Evolutionary conservation across 1,140 invertebrate species (phyloP).

Genomic region (Paraescarpia echinospica): DNA sequence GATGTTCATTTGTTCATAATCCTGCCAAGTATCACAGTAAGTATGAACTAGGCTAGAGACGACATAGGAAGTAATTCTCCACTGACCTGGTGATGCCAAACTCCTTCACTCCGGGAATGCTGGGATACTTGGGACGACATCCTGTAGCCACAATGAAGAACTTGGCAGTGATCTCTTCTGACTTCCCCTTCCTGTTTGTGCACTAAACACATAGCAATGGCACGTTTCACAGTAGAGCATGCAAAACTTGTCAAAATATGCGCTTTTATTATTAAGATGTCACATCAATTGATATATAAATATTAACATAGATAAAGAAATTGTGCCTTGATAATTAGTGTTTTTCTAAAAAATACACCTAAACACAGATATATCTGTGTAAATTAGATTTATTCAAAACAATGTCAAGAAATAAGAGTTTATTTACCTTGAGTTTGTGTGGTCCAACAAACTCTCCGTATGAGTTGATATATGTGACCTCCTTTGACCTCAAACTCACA

Average conservation of each 20-base stretch:
- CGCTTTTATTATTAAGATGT: not conserved
- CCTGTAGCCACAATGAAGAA: constrained; percentile 91
- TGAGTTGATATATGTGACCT: constrained; percentile 92
- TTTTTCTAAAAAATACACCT: not conserved
- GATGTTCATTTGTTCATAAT: not conserved
- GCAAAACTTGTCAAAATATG: not conserved
- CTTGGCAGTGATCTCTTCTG: constrained; percentile 75
- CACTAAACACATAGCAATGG: constrained; percentile 62
- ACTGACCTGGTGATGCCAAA: constrained; percentile 76
- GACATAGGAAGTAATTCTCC: not conserved
- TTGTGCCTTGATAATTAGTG: not conserved
- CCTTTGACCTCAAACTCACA: constrained; percentile 65
- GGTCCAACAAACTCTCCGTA: constrained; percentile 80
- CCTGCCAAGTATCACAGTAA: too few species aligned
- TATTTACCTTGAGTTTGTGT: constrained; percentile 68
- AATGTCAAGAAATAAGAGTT: constrained; percentile 12
- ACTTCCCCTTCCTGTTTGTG: constrained; percentile 76
- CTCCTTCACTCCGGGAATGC: constrained; percentile 83
- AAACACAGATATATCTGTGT: not conserved
- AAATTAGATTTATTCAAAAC: not conserved
- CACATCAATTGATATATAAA: not conserved
- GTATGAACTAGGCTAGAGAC: too few species aligned
- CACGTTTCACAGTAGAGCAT: not conserved
- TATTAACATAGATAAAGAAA: not conserved
- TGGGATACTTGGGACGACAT: constrained; percentile 75